Conservation (phyloP, 2,888 invertebrate species). For the Poecilus cupreus region DNA sequence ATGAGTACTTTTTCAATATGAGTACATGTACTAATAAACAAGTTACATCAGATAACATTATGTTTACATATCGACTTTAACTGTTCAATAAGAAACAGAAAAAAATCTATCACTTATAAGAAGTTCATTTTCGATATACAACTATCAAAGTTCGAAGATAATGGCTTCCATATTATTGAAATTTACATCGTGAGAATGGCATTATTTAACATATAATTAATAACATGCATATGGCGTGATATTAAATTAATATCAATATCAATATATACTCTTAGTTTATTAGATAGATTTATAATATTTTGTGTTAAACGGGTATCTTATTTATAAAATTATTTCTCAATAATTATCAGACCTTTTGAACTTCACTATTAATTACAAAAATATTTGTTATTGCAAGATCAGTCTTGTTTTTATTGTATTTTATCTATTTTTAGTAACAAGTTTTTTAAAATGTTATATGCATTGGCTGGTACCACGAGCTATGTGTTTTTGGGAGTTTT, state of each 20-base stretch:
- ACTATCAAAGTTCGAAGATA: constrained; percentile 9
- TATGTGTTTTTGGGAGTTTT: no score
- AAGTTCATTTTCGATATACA: not conserved
- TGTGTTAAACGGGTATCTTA: constrained; percentile 11
- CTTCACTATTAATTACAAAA: not conserved
- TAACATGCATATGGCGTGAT: not conserved
- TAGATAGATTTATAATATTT: no score
- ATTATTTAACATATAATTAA: constrained; percentile 21
- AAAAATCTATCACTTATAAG: no score
- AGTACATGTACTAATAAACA: not conserved
- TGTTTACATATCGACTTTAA: not conserved
- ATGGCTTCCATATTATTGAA: not conserved
- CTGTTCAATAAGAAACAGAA: not conserved
- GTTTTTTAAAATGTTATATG: not conserved
- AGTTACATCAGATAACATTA: not conserved
- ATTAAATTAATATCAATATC: not conserved
- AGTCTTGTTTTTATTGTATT: not conserved
- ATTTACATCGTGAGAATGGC: constrained; percentile 6
- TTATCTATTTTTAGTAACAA: not conserved
- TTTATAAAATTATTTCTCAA: not conserved
- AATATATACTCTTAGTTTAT: no score
- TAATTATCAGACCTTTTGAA: constrained; percentile 10
- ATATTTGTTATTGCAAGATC: not conserved
- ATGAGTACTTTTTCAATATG: not conserved
- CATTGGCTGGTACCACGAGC: no score